Conservation (phyloP, 2,888 invertebrate species). For the Caenorhabditis sp. region DNA sequence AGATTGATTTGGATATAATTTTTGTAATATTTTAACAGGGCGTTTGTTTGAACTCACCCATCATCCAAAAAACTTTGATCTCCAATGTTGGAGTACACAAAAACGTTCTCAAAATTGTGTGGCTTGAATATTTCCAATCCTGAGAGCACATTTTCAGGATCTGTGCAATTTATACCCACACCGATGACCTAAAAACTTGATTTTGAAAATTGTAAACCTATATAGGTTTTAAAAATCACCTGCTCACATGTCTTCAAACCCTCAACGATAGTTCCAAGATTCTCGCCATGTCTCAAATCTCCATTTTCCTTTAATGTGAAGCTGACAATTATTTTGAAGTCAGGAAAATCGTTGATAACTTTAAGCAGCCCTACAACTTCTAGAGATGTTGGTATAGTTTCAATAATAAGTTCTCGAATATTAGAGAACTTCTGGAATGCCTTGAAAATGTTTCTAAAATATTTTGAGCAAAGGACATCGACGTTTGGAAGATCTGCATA, state of each 20-base stretch:
- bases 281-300: conserved; percentile 21
- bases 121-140: conserved; percentile 9
- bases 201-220: not conserved
- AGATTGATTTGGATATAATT: too few relatives aligned
- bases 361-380: conserved; percentile 9
- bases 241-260: conserved; percentile 2
- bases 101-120: conserved; percentile 10
- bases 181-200: conserved; percentile 12
- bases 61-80: conserved; percentile 15
- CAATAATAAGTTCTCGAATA: conserved; percentile 18
- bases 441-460: conserved; percentile 10
- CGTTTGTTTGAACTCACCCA: conserved; percentile 11
- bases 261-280: not conserved
- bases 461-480: not conserved
- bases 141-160: conserved; percentile 15
- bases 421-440: conserved; percentile 7
- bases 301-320: conserved; percentile 21
- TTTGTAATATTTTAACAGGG: too few relatives aligned
- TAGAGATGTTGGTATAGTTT: conserved; percentile 19
- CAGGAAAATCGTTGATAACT: conserved; percentile 10
- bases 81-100: conserved; percentile 33
- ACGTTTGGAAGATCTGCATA: conserved; percentile 10
- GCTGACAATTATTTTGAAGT: conserved; percentile 12
- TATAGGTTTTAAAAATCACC: too few relatives aligned
- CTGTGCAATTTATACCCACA: conserved; percentile 37